These are phyloP conservation scores for Carduelis carduelis DNA, from an alignment of 2,797 vertebrate genomes.

Conservation along the genomic window DNA sequence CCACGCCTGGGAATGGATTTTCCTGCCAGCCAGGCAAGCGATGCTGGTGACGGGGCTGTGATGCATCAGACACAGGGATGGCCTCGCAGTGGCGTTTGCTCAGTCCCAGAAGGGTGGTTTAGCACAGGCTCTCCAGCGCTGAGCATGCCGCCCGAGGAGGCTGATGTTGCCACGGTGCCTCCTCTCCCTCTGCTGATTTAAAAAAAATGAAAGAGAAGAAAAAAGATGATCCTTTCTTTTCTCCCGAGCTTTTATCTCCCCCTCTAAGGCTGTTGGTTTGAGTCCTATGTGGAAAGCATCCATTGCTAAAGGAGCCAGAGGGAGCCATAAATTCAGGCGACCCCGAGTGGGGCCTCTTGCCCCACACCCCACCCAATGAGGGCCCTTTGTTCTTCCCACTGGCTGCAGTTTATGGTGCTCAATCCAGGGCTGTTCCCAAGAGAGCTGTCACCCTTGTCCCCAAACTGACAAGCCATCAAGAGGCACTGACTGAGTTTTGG, in stretches of 20 bases:
- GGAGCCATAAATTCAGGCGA: constrained; percentile 55
- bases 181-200: not conserved
- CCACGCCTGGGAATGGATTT: not conserved
- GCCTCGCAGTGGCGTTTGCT: not conserved
- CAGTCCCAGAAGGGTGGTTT: not conserved
- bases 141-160: not conserved
- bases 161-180: constrained; percentile 62
- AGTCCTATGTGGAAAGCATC: constrained; percentile 10
- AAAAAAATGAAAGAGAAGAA: not conserved
- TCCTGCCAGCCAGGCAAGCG: not conserved
- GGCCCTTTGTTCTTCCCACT: constrained; percentile 17
- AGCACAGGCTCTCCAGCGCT: not conserved
- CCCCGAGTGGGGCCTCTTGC: not conserved
- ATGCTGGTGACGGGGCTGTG: not conserved
- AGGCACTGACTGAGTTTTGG: not conserved
- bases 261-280: constrained; percentile 21
- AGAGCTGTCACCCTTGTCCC: not conserved
- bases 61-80: not conserved
- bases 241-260: constrained; percentile 51
- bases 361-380: not conserved
- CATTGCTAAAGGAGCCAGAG: constrained; percentile 42
- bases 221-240: constrained; percentile 59
- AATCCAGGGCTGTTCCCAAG: not conserved
- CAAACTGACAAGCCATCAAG: not conserved
- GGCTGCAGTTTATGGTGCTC: not conserved